Evolutionary conservation across 1,140 invertebrate genomes (phyloP), one percentile per base, ranked within the genome.

Genomic region (Drosophila quadrilineata): DNA sequence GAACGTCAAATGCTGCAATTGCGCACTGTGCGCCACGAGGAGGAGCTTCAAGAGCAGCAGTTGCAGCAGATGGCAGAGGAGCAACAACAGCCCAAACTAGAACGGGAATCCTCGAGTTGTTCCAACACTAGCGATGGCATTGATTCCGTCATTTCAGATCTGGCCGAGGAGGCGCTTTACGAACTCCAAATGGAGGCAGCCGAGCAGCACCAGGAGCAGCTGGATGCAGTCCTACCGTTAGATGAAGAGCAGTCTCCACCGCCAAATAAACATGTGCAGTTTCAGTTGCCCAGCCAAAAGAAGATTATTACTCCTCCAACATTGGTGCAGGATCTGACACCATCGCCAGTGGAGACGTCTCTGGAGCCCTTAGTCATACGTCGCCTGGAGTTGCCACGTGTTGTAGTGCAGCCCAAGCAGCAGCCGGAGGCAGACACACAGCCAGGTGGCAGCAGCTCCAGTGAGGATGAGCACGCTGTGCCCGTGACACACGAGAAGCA

Each of bases 61-160:
- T 19, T 50, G 16, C 33, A 40, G 1, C 46, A 58, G 3, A 19
- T 6, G 19, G 36, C 36, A 26, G 12, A 1, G 2, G 10, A 36
- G n/a, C 29, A 36, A 8, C 14, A 52, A 3, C 35, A 58, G 19
- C 24, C 38, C 0, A 10, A 24, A 9, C 48, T 84, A 3, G 50
- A 75, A 5, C 65, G 88, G 1, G 77, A 87, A 17, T 48, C 58
- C 2, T 89, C 88, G 5, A 75, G 41, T 6, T 87, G 77, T 24
- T 89, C 88, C 6, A 88, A 89, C 33, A 89, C 85, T 3, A 89
- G 88, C 35, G 77, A 87, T 45, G 88, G 76, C 41, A 87, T 89
- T 6, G 88, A 89, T 16, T 89, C 88, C 0, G 88, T 88, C 6
- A 88, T 89, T 26, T 89, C 88, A 0, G 88, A 89, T 46, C 35